Evolutionary conservation across 2,797 vertebrate species (phyloP).

Genomic region (Hipposideros larvatus): DNA sequence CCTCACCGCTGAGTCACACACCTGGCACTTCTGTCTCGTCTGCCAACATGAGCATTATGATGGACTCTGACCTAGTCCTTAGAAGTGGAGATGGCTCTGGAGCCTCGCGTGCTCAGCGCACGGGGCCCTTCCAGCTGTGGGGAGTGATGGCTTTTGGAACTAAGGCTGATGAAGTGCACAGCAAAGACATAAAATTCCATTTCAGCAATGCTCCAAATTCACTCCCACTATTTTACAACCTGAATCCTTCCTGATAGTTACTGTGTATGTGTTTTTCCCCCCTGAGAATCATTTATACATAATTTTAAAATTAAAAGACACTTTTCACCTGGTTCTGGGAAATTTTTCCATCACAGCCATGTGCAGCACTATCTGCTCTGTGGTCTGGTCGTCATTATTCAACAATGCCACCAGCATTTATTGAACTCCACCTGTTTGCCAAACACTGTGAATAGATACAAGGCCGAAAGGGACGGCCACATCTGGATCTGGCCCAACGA

Average conservation of each 20-base stretch:
- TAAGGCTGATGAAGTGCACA: neutral
- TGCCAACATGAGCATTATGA: rapidly evolving
- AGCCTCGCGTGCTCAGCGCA: neutral
- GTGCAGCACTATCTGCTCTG: neutral
- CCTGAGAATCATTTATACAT: neutral
- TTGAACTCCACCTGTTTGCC: conserved; percentile 48
- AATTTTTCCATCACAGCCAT: neutral
- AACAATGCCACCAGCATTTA: neutral
- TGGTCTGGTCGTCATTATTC: neutral
- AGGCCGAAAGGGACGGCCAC: neutral
- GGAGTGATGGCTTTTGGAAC: neutral
- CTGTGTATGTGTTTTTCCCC: neutral
- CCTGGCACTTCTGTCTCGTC: neutral
- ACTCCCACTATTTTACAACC: neutral
- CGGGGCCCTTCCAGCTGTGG: neutral
- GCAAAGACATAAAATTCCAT: neutral
- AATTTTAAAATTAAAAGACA: neutral
- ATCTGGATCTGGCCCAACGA: neutral
- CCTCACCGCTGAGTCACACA: neutral
- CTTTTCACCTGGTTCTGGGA: neutral
- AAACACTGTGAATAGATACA: neutral
- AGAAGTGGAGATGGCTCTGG: neutral
- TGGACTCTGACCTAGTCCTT: neutral
- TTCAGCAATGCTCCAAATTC: neutral
- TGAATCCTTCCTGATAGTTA: neutral